Conservation (phyloP, 2,113 vertebrate genomes). For the Puffinus mauretanicus region DNA sequence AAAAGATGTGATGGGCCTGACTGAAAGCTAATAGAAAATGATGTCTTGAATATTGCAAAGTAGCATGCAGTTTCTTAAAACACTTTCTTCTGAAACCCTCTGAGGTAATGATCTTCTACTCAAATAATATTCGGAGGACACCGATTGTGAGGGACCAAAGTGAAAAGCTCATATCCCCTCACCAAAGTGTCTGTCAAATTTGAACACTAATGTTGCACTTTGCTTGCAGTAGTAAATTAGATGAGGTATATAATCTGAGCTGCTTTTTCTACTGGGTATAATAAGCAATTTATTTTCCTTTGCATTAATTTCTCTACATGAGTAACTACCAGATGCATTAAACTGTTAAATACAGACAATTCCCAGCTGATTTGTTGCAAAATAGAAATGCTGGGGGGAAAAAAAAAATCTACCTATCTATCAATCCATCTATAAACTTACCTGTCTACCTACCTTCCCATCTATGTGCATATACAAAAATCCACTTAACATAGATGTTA, state of each 20-base stretch:
- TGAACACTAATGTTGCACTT: slow-evolving; percentile 7
- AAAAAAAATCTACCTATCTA: background rate
- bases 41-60: background rate
- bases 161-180: background rate
- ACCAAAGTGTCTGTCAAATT: background rate
- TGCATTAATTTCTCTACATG: slow-evolving; percentile 57
- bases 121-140: background rate
- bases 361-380: slow-evolving; percentile 22
- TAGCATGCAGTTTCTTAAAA: background rate
- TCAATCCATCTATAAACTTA: background rate
- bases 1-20: background rate
- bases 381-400: slow-evolving; percentile 21
- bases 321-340: slow-evolving; percentile 21
- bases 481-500: background rate
- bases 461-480: background rate
- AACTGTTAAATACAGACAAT: slow-evolving; percentile 52
- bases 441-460: background rate
- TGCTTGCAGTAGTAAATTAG: slow-evolving; percentile 24
- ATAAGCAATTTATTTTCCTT: slow-evolving; percentile 63
- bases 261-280: slow-evolving; percentile 31
- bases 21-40: background rate
- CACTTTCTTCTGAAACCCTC: background rate
- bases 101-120: background rate
- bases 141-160: background rate
- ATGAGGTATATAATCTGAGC: background rate